Evolutionary conservation across 2,888 invertebrate genomes (phyloP).

Genomic region (Pegoplata infirma): DNA sequence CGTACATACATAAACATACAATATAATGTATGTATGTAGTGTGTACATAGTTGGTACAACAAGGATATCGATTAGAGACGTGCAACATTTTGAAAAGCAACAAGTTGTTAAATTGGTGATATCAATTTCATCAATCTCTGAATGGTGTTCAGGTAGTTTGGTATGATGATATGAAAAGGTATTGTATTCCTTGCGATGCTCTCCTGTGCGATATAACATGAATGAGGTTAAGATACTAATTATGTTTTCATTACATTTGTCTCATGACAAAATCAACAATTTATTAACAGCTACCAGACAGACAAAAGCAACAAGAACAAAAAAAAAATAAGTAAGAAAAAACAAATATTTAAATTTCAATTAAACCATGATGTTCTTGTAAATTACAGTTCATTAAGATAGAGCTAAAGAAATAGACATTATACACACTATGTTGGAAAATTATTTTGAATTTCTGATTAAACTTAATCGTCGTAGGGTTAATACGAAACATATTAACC

Average conservation of each 20-base stretch:
- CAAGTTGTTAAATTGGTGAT: slow-evolving; percentile 53
- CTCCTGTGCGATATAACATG: neutral
- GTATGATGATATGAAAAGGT: slow-evolving; percentile 12
- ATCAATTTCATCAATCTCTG: slow-evolving; percentile 50
- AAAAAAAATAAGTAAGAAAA: slow-evolving; percentile 15
- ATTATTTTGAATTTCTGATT: too few relatives aligned
- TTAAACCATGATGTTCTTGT: slow-evolving; percentile 39
- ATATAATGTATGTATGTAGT: too few relatives aligned
- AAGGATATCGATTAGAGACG: slow-evolving; percentile 9
- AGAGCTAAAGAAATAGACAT: slow-evolving; percentile 3
- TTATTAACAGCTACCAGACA: neutral
- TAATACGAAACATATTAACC: too few relatives aligned
- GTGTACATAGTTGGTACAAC: slow-evolving; percentile 13
- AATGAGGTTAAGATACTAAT: slow-evolving; percentile 42
- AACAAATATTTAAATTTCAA: slow-evolving; percentile 56
- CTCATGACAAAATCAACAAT: neutral
- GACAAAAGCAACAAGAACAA: neutral
- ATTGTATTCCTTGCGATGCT: slow-evolving; percentile 6
- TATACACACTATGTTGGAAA: neutral
- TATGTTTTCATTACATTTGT: slow-evolving; percentile 52
- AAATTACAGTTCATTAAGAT: slow-evolving; percentile 41
- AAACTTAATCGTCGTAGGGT: too few relatives aligned
- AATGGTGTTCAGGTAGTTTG: slow-evolving; percentile 19
- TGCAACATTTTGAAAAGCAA: slow-evolving; percentile 43
- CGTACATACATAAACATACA: too few relatives aligned